Conservation (phyloP, 2,888 invertebrate genomes). For the Busseola fusca region DNA sequence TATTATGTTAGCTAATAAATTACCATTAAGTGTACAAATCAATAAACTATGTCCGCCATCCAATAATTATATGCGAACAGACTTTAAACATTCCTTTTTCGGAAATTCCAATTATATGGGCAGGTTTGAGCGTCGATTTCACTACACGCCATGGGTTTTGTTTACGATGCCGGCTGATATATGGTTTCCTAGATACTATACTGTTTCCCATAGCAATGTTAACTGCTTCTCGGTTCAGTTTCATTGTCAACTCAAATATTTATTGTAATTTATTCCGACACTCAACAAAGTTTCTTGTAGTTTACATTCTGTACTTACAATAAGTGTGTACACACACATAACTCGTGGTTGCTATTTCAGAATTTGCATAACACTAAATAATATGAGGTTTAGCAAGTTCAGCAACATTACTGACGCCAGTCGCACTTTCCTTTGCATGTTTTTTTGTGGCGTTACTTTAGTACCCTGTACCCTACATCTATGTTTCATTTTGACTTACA, state of each 20-base stretch:
- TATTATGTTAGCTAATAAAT: constrained; percentile 52
- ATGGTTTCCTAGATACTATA: constrained; percentile 71
- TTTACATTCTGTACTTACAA: constrained; percentile 62
- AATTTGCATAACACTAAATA: constrained; percentile 67
- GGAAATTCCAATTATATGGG: constrained; percentile 74
- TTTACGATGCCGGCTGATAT: constrained; percentile 72
- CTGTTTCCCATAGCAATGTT: constrained; percentile 60
- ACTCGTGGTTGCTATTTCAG: constrained; percentile 66
- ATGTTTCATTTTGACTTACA: constrained; percentile 22
- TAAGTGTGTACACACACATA: constrained; percentile 65
- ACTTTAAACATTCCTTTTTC: constrained; percentile 68
- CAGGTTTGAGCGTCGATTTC: constrained; percentile 72
- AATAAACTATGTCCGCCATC: constrained; percentile 55
- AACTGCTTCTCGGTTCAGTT: constrained; percentile 64
- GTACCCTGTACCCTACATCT: not conserved
- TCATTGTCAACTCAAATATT: constrained; percentile 73
- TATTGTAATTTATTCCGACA: constrained; percentile 76
- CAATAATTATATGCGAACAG: constrained; percentile 63
- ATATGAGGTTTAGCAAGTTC: constrained; percentile 38
- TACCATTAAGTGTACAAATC: constrained; percentile 56
- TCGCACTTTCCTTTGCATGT: constrained; percentile 54
- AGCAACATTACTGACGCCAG: constrained; percentile 28
- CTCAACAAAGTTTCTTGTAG: constrained; percentile 65
- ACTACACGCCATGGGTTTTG: constrained; percentile 63
- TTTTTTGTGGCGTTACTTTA: constrained; percentile 33